phyloP scores from a whole-genome alignment of 1,140 invertebrate genomes.

The Melitaea cinxia region DNA sequence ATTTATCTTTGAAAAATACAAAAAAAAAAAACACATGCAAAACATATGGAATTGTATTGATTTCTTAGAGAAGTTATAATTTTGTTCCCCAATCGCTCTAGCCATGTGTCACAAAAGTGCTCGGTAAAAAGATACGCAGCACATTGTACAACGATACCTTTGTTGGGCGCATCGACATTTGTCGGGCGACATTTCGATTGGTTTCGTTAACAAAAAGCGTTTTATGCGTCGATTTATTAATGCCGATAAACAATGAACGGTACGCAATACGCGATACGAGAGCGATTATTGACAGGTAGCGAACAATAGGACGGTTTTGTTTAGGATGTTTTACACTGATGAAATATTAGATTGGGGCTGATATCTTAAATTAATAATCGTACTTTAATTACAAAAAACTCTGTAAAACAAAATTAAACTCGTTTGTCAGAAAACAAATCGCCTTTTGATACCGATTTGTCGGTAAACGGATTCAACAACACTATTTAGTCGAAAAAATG shows the following conservation, averaged over 20 bases:
- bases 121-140: slow-evolving; percentile 58
- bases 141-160: slow-evolving; percentile 59
- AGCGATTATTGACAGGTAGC: slow-evolving; percentile 62
- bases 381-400: too few species aligned
- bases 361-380: not conserved
- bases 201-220: slow-evolving; percentile 67
- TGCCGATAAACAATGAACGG: slow-evolving; percentile 55
- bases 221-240: slow-evolving; percentile 70
- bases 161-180: slow-evolving; percentile 66
- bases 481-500: too few species aligned
- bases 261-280: slow-evolving; percentile 39
- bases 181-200: slow-evolving; percentile 67
- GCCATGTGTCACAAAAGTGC: slow-evolving; percentile 39
- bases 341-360: not conserved
- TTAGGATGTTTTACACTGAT: slow-evolving; percentile 1
- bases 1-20: too few species aligned
- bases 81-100: not conserved
- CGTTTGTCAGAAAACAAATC: too few species aligned
- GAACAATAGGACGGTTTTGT: slow-evolving; percentile 39
- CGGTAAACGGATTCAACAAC: too few species aligned
- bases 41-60: too few species aligned
- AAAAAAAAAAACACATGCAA: too few species aligned
- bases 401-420: too few species aligned
- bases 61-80: not conserved
- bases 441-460: too few species aligned